Conservation (phyloP, 2,888 invertebrate genomes). For the Epirrhoe alternata region DNA sequence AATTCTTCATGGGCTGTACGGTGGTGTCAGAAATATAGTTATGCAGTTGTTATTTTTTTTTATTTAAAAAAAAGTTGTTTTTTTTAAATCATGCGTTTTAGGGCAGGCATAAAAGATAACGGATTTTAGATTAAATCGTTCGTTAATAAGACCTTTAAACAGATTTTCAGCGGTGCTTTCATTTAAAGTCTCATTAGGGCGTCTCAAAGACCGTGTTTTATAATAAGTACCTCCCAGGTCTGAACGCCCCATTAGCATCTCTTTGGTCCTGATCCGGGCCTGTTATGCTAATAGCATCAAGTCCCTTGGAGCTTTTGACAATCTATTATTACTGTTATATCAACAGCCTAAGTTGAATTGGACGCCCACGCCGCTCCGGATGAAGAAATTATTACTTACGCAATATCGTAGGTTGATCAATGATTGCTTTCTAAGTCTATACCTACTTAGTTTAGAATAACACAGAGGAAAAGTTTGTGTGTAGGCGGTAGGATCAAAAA, state of each 20-base stretch:
- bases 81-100: too few species aligned
- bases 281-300: slow-evolving; percentile 13
- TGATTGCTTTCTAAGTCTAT: too few species aligned
- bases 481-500: too few species aligned
- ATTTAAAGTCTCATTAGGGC: background rate
- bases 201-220: background rate
- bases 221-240: background rate
- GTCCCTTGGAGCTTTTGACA: slow-evolving; percentile 2
- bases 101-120: too few species aligned
- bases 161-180: background rate
- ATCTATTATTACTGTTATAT: background rate
- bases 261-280: slow-evolving; percentile 11
- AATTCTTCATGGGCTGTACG: too few species aligned
- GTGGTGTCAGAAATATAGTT: too few species aligned
- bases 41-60: too few species aligned
- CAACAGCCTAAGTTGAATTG: background rate
- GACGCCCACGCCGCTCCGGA: background rate
- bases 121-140: too few species aligned
- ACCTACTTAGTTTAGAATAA: too few species aligned
- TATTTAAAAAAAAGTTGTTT: too few species aligned
- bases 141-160: background rate
- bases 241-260: slow-evolving; percentile 21
- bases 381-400: background rate
- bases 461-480: too few species aligned
- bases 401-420: too few species aligned